Evolutionary conservation across 2,888 invertebrate genomes (phyloP), one percentile per base, ranked within the genome.

Genomic region (Nemotelus pantherinus): DNA sequence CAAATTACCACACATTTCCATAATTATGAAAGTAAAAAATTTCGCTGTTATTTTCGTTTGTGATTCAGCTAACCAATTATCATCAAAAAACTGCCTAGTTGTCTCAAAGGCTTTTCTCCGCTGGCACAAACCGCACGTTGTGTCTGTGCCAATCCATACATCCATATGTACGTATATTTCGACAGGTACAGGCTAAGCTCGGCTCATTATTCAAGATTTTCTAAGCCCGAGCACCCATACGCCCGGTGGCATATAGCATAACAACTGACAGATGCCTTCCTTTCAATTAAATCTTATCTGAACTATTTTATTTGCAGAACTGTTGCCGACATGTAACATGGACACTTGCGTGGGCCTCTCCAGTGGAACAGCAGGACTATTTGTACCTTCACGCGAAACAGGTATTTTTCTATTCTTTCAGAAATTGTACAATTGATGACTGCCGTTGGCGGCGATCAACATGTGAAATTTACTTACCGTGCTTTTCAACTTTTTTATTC

Each of bases 291-390:
- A 25, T 25, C 25, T 25, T 41, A 64, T 41, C 41, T n/a, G 2
- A 25, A 45, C 65, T n/a, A 44, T 45, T 63, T 60, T 9, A 74
- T 50, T 74, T 74, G 48, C 74, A 74, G 74, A 60, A 47, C n/a
- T 72, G 43, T 81, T 84, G 78, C 82, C 83, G 78, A 82, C 82
- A 80, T 87, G 87, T 82, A 85, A 85, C 77, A 83, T 82, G 80
- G 87, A 87, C 83, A 87, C 87, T 81, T 87, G 87, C 83, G 85
- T 87, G 78, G 87, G 87, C 25, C 82, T 87, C 43, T 87, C 87
- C 47, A 87, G 87, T 81, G 87, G 87, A 78, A 87, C 87, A 43
- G 87, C 87, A 77, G 84, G 85, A 80, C 81, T 86, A 74, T 80
- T 83, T 80, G 80, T 82, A 78, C 79, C 83, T 78, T 81, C 80